Evolutionary conservation across 92 coral and sea anemone species (phyloP), one percentile per base, ranked within the genome.

Genomic region (Porites lobata): DNA sequence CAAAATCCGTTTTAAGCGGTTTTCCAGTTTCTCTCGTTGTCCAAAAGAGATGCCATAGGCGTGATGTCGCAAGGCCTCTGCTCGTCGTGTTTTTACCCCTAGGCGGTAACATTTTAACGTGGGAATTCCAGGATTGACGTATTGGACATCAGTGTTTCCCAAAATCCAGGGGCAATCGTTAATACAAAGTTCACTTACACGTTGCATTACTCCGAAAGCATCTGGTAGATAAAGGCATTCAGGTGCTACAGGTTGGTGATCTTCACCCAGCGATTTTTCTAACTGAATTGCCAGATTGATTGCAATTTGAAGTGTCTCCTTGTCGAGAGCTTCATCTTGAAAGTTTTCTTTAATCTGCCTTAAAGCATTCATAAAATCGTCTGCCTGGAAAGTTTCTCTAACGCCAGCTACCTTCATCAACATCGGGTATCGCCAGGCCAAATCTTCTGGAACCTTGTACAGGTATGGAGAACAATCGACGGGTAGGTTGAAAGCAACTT

Each of bases 21-120:
- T 90, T 14, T 95, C 93, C 13, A 95, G 89, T 56, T 89, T 91
- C 79, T 95, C 98, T 24, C 72, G 89, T 75, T 96, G 98, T 20
- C 96, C 96, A 68, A 94, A 94, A 1, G 94, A 47, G 43, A 87
- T 72, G 2, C 97, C 95, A 13, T 61, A 14, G 0, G 75, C 50
- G 26, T 61, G 81, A 56, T 62, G 78, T 8, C 70, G 72, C 50
- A 94, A 82, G 10, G 89, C 84, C 57, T 76, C 91, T 85, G 73
- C 77, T 47, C 95, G 59, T 21, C 86, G 64, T 29, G 96, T 92
- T 13, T 94, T 94, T 32, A 89, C 94, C 1, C 94, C 93, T 53
- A 94, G 86, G 12, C 9, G 20, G 53, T 69, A 51, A 83, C 92
- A 82, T 8, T 76, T 78, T 0, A 26, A n/a, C 57, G 65, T 78